A percentile compares a stretch with the other conserved stretches of the same genome.
These are phyloP conservation scores for Tiphia femorata DNA, from an alignment of 2,888 invertebrate species.

Conservation along the genomic window DNA sequence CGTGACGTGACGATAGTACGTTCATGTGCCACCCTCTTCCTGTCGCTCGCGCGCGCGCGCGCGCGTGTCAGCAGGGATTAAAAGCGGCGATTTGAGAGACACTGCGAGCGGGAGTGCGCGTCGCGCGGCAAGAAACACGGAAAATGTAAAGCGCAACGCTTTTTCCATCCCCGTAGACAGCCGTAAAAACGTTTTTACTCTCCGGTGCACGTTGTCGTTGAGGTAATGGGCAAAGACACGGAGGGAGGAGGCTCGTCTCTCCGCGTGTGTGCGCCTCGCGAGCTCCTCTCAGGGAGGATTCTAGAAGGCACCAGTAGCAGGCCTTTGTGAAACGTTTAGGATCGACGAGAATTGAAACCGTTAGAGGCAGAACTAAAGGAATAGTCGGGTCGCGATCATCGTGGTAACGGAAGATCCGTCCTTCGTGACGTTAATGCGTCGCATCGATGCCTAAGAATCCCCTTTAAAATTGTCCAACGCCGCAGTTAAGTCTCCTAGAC, in stretches of 20 bases:
- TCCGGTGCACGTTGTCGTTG: slow-evolving; percentile 17
- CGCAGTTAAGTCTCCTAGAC: no score
- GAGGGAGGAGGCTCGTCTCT: neutral
- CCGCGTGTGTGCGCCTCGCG: neutral
- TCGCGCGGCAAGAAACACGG: slow-evolving; percentile 5
- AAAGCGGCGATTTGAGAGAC: no score
- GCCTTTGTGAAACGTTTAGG: slow-evolving; percentile 2
- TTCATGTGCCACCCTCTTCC: no score
- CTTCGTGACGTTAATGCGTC: no score
- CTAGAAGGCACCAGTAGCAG: neutral
- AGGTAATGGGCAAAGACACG: slow-evolving; percentile 28
- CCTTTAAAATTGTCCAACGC: no score
- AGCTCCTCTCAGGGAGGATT: neutral
- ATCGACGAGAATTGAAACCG: slow-evolving; percentile 2
- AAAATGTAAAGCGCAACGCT: slow-evolving; percentile 27
- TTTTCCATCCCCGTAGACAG: slow-evolving; percentile 27
- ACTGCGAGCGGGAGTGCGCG: slow-evolving; percentile 7
- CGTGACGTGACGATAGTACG: no score
- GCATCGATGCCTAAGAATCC: no score
- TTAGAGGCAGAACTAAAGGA: neutral
- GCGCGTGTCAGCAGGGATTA: no score
- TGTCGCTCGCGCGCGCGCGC: no score
- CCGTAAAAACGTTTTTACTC: slow-evolving; percentile 35
- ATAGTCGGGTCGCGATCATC: neutral
- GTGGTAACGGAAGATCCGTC: no score